Conservation (phyloP, 2,113 vertebrate genomes). For the Melierax canorus region DNA sequence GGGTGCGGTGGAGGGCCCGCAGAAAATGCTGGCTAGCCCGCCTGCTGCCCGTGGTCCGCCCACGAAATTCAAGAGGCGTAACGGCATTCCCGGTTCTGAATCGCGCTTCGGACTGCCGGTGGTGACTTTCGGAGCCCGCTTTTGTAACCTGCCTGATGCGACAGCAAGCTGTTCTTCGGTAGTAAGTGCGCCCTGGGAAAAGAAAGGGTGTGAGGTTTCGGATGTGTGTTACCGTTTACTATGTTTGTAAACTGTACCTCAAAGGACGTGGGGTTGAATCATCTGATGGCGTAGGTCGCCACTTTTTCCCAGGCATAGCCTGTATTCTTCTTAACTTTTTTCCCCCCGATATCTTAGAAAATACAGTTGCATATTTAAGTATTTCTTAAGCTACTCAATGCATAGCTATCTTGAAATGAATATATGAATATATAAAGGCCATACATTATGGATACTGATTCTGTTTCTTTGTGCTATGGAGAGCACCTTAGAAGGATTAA, state of each 20-base stretch:
- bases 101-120: neutral
- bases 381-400: neutral
- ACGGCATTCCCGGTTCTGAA: rapidly evolving
- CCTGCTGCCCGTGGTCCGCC: neutral
- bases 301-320: neutral
- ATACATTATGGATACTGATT: constrained; percentile 1
- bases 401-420: neutral
- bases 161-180: neutral
- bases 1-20: neutral
- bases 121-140: neutral
- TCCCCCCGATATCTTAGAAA: neutral
- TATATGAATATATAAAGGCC: neutral
- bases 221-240: neutral
- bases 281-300: neutral
- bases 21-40: neutral
- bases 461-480: neutral
- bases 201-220: neutral
- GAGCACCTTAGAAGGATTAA: neutral
- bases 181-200: neutral
- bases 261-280: neutral
- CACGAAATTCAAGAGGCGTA: neutral
- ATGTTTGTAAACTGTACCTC: neutral
- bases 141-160: neutral
- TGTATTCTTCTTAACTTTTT: neutral
- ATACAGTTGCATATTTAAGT: neutral